Evolutionary conservation across 2,113 vertebrate genomes (phyloP).

Genomic region (Atrichornis clamosus): DNA sequence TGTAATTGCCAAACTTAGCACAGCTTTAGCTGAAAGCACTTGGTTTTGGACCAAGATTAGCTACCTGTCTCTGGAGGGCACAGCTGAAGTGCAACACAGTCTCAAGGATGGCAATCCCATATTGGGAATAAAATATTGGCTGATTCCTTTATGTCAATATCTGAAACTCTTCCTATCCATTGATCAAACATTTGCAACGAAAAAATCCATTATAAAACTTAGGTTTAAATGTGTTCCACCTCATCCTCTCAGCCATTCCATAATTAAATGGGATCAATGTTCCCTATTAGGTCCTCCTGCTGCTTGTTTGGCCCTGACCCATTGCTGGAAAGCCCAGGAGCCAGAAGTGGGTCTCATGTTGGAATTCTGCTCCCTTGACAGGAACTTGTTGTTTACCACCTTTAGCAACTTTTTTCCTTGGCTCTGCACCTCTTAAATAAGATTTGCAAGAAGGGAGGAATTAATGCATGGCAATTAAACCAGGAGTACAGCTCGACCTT

Average conservation of each 20-base stretch:
- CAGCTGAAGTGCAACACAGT: not conserved
- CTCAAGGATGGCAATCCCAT: not conserved
- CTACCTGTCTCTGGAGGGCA: not conserved
- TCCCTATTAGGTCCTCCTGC: not conserved
- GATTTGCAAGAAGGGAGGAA: not conserved
- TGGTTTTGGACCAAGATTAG: not conserved
- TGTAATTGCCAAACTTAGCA: not conserved
- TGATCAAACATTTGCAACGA: not conserved
- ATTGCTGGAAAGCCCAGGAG: not conserved
- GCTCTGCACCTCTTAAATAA: not conserved
- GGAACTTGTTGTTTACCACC: not conserved
- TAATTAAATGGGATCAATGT: not conserved
- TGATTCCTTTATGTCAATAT: not conserved
- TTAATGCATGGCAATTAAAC: not conserved
- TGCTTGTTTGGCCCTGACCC: not conserved
- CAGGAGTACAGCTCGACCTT: not conserved
- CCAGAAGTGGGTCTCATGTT: accelerated
- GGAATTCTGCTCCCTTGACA: not conserved
- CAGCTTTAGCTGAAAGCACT: not conserved
- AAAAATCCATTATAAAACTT: not conserved
- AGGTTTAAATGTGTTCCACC: not conserved
- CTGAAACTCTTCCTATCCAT: not conserved
- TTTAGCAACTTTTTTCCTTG: not conserved
- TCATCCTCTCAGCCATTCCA: not conserved
- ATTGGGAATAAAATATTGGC: not conserved